Base-by-base conservation (phyloP, 35 echinoderm and acorn worm genomes). In the Strongylocentrotus purpuratus region DNA sequence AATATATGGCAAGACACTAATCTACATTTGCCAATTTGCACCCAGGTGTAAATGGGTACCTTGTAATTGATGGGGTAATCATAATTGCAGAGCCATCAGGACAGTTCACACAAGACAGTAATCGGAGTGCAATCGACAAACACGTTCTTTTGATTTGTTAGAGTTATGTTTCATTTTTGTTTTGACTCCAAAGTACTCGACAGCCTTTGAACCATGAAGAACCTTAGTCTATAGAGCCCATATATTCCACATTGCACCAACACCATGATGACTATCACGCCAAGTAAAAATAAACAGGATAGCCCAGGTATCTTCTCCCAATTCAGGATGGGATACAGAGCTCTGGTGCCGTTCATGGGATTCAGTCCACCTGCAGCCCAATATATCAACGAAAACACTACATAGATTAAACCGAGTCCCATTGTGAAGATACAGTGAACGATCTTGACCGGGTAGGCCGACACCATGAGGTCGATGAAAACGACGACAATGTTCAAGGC, bases 371-470 rank as follows among this genome's bases (percentile, higher is more conserved):
- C 95, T 14, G 95, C 78, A 33, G 31, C n/a, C 32, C 35, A 96
- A 61, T 96, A 96, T n/a, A 96, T 52, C 28, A 94, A 28, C 15
- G 95, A 88, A 58, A 96, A 96, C 9, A 59, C 94, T 25, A 61
- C 33, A 33, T 96, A 96, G 6, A 85, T 9, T 31, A 94, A 59
- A 32, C 95, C 93, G 93, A 94, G 94, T 11, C 85, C 31, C 6
- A 94, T 52, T 7, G 47, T 41, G 48, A 94, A 96, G 47, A 94
- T 22, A 20, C 41, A 88, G 33, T 96, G 95, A 17, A 94, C 92
- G n/a, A 92, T 46, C 28, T 85, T 85, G 33, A 94, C 93, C 2
- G 95, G 95, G 33, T 71, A 87, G 46, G 95, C 93, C 3, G 94
- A 94, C 31, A 96, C n/a, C 8, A 96, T 31, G 5, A 94, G 85